Evolutionary conservation across 2,888 invertebrate species (phyloP), one percentile per base, ranked within the genome.

Genomic region (Cylindroiulus punctatus): DNA sequence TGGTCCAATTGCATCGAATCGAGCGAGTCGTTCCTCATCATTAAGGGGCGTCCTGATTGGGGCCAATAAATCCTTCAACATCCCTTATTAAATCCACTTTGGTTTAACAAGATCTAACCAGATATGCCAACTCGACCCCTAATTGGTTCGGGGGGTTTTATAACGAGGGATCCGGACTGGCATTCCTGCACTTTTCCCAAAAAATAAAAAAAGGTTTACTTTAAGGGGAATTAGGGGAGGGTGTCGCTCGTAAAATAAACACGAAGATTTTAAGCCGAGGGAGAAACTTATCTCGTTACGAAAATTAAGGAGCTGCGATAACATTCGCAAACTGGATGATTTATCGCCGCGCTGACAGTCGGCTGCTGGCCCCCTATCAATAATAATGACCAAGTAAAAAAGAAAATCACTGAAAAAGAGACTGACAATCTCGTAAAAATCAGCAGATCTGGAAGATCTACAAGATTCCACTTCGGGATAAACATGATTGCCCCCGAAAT

Each of bases 101-200:
- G 47, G 47, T 47, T 47, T 47, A 47, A 47, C 47, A 47, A 47
- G 47, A 47, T 47, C 47, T 47, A 47, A 47, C 47, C 47, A 47
- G 47, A 47, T 5, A 47, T 47, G 47, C 47, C 14, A 47, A 17
- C 19, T 47, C 19, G 47, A 2, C 19, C 40, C 47, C 47, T 47
- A 47, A 47, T 47, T 47, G 47, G 47, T 17, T 14, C 14, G 8
- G 47, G 47, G 14, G 47, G 5, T 47, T 14, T 47, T 47, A 47
- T 47, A 47, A 47, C 47, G 47, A 47, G 47, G 47, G 47, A 17
- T 47, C 47, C 14, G 14, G 14, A 47, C 47, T 14, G 8, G 19
- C 8, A 5, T 47, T 17, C 8, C 19, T 10, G 5, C 47, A 14
- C 47, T 2, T 17, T 47, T 14, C 47, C 47, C 14, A 14, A 5